phyloP scores from a whole-genome alignment of 1,140 invertebrate genomes.

The Brachionus asplanchnoidis region DNA sequence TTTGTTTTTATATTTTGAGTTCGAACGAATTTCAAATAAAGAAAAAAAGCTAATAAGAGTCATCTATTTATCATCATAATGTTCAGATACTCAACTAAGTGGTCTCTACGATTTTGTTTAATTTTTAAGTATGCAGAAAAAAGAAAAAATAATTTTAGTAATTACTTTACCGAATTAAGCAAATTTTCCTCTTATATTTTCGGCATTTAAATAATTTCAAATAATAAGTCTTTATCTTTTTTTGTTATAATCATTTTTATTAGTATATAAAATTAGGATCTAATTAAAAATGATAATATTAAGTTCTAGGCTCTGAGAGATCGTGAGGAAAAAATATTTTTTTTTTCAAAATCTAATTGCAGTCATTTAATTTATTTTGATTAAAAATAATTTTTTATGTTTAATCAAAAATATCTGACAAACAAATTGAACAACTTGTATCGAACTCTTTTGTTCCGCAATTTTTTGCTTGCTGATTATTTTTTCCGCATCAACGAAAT shows the following conservation, averaged over 20 bases:
- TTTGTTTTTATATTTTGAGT: slow-evolving; percentile 9
- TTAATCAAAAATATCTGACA: not conserved
- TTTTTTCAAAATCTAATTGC: not conserved
- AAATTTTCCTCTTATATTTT: not conserved
- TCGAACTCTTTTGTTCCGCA: not conserved
- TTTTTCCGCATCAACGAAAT: not conserved
- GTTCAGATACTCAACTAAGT: not conserved
- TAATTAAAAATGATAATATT: slow-evolving; percentile 28
- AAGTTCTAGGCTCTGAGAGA: not conserved
- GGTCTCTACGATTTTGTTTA: slow-evolving; percentile 15
- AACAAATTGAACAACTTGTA: not conserved
- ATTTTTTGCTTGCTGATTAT: not conserved
- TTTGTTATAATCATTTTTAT: not conserved
- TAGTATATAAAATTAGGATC: not conserved
- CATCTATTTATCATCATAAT: slow-evolving; percentile 21
- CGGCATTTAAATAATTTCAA: not conserved
- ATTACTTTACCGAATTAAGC: not conserved
- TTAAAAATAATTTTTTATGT: not conserved
- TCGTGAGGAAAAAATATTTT: not conserved
- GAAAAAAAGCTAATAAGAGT: not conserved
- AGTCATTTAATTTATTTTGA: not conserved
- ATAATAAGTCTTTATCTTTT: not conserved
- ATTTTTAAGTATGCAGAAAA: not conserved
- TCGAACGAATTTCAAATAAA: not conserved
- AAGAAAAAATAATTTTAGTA: not conserved